These are phyloP conservation scores for Phengaris arion DNA, from an alignment of 2,888 invertebrate species.

Conservation along the genomic window DNA sequence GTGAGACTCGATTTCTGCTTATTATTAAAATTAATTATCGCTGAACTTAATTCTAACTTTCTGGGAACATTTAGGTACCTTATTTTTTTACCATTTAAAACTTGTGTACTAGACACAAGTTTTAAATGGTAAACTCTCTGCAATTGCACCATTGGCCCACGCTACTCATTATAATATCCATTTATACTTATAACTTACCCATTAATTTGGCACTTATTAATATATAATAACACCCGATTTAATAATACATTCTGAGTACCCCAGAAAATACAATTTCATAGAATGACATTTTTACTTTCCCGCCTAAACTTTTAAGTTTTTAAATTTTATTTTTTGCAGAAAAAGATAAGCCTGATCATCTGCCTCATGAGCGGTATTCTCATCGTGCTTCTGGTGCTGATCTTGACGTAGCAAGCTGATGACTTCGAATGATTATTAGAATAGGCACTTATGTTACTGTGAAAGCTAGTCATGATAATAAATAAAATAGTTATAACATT, in stretches of 20 bases:
- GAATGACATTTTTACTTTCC: neutral
- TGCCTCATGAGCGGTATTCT: conserved; percentile 60
- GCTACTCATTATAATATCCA: no score
- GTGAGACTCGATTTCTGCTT: conserved; percentile 51
- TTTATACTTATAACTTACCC: no score
- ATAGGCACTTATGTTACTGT: conserved; percentile 16
- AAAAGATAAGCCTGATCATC: conserved; percentile 60
- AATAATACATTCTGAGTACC: neutral
- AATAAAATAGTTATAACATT: neutral
- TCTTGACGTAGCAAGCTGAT: conserved; percentile 47
- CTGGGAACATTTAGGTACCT: neutral
- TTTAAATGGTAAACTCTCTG: no score
- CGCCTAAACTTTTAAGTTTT: neutral
- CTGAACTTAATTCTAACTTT: neutral
- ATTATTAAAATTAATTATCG: no score
- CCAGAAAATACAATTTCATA: neutral
- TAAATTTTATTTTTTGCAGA: conserved; percentile 47
- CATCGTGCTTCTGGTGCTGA: conserved; percentile 61
- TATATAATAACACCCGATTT: no score
- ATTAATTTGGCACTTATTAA: no score
- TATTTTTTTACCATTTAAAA: no score
- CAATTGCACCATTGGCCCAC: no score
- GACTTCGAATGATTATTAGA: neutral
- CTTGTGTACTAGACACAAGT: no score
- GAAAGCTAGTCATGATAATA: conserved; percentile 28